A percentile compares a stretch with the other conserved stretches of the same genome.
phyloP scores from a whole-genome alignment of 2,888 invertebrate genomes.

The Agrotis puta region DNA sequence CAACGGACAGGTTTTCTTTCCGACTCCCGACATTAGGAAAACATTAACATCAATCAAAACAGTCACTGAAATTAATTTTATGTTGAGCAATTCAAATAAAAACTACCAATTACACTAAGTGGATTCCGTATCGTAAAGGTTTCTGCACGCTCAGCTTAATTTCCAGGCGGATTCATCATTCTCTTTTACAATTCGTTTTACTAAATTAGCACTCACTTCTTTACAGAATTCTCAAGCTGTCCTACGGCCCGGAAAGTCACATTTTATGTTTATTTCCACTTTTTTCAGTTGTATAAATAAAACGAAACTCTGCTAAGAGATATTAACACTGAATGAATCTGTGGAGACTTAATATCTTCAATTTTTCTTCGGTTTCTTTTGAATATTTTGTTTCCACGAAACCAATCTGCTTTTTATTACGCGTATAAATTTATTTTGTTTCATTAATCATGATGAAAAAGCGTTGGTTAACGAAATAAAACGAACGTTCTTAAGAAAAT shows the following conservation, averaged over 20 bases:
- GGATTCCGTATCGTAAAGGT: constrained; percentile 56
- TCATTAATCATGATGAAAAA: constrained; percentile 43
- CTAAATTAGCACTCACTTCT: constrained; percentile 77
- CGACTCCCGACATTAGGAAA: constrained; percentile 34
- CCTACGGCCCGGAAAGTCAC: constrained; percentile 65
- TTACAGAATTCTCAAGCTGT: constrained; percentile 66
- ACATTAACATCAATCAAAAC: constrained; percentile 51
- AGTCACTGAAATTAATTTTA: constrained; percentile 43
- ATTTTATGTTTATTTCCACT: constrained; percentile 71
- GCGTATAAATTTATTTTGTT: constrained; percentile 47
- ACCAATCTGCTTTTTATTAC: constrained; percentile 49
- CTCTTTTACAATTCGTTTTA: constrained; percentile 73
- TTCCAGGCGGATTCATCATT: constrained; percentile 64
- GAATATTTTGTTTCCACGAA: constrained; percentile 58
- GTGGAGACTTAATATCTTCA: constrained; percentile 61
- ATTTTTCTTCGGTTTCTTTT: constrained; percentile 62
- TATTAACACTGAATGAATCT: constrained; percentile 67
- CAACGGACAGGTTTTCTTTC: constrained; percentile 33
- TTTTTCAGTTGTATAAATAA: constrained; percentile 65
- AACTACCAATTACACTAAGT: constrained; percentile 58
- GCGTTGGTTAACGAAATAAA: constrained; percentile 31
- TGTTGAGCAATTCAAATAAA: constrained; percentile 38
- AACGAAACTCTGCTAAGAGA: constrained; percentile 61
- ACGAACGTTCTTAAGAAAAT: constrained; percentile 14
- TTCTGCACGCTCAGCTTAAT: constrained; percentile 58